A percentile compares a stretch with the other conserved stretches of the same genome.
Evolutionary conservation across 2,888 invertebrate species (phyloP).

Genomic region (Lochmaea crataegi): DNA sequence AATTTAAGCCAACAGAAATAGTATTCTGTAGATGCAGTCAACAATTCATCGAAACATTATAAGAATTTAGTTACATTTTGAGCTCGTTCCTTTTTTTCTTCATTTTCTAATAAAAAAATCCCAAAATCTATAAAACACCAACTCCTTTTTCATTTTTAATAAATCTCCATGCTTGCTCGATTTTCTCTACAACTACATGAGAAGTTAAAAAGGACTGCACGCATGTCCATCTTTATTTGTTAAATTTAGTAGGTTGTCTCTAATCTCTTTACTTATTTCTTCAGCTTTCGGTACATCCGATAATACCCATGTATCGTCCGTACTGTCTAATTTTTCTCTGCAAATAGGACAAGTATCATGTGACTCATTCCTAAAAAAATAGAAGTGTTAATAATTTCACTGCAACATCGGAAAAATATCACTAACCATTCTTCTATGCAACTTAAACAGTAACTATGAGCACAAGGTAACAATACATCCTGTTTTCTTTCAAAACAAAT

Average conservation of each 20-base stretch:
- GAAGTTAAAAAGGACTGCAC: slow-evolving; percentile 49
- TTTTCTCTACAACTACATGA: not conserved
- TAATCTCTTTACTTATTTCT: slow-evolving; percentile 70
- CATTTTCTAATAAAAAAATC: no score
- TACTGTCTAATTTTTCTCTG: slow-evolving; percentile 71
- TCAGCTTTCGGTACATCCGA: slow-evolving; percentile 72
- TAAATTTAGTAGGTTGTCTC: slow-evolving; percentile 63
- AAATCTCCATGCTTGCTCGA: not conserved
- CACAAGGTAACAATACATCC: slow-evolving; percentile 76
- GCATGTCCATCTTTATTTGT: slow-evolving; percentile 46
- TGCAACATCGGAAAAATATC: not conserved
- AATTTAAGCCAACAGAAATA: no score
- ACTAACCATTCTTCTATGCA: slow-evolving; percentile 79
- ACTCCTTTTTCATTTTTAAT: not conserved
- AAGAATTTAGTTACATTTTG: no score
- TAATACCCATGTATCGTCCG: slow-evolving; percentile 75
- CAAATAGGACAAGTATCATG: slow-evolving; percentile 79
- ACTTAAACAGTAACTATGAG: slow-evolving; percentile 76
- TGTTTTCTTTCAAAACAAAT: slow-evolving; percentile 79
- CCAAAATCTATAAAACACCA: no score
- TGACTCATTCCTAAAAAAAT: slow-evolving; percentile 71
- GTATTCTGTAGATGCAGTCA: no score
- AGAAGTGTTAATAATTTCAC: not conserved
- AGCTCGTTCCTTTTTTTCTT: no score
- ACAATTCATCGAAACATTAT: no score